These are phyloP conservation scores for Allygus modestus DNA, from an alignment of 2,888 invertebrate genomes.

Conservation along the genomic window DNA sequence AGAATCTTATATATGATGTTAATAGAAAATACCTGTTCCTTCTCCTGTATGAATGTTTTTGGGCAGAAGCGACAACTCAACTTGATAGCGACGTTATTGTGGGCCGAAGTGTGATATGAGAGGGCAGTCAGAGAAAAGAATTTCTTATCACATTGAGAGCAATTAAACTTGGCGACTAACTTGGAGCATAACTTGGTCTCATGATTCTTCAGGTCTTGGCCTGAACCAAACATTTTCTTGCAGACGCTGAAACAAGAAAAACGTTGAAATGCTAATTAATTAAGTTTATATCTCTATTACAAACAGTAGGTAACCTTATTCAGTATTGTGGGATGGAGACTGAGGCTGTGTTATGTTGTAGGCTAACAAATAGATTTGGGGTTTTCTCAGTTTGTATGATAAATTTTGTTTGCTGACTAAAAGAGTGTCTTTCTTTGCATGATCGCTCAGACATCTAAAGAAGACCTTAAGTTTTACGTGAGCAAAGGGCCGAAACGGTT, in stretches of 20 bases:
- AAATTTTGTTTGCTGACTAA: too few relatives aligned
- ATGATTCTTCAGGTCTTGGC: not conserved
- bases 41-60: conserved; percentile 29
- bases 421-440: too few relatives aligned
- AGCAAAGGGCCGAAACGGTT: too few relatives aligned
- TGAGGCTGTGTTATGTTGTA: too few relatives aligned
- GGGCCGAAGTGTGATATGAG: not conserved
- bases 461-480: too few relatives aligned
- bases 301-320: too few relatives aligned
- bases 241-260: conserved; percentile 40
- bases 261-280: not conserved
- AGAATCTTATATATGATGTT: too few relatives aligned
- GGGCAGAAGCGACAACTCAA: conserved; percentile 8
- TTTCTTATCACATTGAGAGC: conserved; percentile 45
- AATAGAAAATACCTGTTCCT: conserved; percentile 48
- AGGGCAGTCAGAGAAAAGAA: conserved; percentile 23
- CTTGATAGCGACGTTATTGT: conserved; percentile 9
- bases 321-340: too few relatives aligned
- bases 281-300: not conserved
- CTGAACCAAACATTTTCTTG: conserved; percentile 31
- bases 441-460: too few relatives aligned
- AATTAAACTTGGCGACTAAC: conserved; percentile 29
- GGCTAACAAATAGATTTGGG: too few relatives aligned
- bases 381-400: too few relatives aligned
- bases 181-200: conserved; percentile 28